These are phyloP conservation scores for Athalia cordata DNA, from an alignment of 2,888 invertebrate species.

Conservation along the genomic window DNA sequence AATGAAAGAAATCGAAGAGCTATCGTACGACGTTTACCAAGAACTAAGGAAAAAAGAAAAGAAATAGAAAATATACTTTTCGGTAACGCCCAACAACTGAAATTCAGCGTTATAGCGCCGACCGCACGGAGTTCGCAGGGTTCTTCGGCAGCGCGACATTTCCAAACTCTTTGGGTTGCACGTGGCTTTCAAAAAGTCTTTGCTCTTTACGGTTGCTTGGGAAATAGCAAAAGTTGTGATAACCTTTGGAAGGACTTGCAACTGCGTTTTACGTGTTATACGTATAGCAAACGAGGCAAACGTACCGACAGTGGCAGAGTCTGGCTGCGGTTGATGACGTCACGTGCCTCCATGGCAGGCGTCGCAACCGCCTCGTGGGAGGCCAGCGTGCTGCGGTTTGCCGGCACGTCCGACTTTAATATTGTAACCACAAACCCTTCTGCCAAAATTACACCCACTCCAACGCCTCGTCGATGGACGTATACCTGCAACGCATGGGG, in stretches of 20 bases:
- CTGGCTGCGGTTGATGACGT: slow-evolving; percentile 70
- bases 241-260: slow-evolving; percentile 17
- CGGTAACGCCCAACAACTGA: not conserved
- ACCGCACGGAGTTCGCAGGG: not conserved
- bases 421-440: slow-evolving; percentile 63
- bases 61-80: not conserved
- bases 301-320: slow-evolving; percentile 24
- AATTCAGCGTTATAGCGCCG: slow-evolving; percentile 4
- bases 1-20: too few species aligned
- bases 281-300: slow-evolving; percentile 2
- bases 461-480: slow-evolving; percentile 31
- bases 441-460: slow-evolving; percentile 48
- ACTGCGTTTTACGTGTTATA: not conserved
- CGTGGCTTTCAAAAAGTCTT: not conserved
- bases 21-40: too few species aligned
- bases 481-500: slow-evolving; percentile 1
- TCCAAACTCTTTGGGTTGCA: not conserved
- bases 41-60: too few species aligned
- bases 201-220: not conserved
- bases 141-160: slow-evolving; percentile 4
- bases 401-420: slow-evolving; percentile 75
- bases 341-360: slow-evolving; percentile 72
- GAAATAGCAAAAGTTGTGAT: slow-evolving; percentile 17
- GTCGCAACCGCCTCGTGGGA: slow-evolving; percentile 61
- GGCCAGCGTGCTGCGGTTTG: slow-evolving; percentile 69